Evolutionary conservation across 2,888 invertebrate genomes (phyloP), one percentile per base, ranked within the genome.

Genomic region (Dinocampus coccinellae): DNA sequence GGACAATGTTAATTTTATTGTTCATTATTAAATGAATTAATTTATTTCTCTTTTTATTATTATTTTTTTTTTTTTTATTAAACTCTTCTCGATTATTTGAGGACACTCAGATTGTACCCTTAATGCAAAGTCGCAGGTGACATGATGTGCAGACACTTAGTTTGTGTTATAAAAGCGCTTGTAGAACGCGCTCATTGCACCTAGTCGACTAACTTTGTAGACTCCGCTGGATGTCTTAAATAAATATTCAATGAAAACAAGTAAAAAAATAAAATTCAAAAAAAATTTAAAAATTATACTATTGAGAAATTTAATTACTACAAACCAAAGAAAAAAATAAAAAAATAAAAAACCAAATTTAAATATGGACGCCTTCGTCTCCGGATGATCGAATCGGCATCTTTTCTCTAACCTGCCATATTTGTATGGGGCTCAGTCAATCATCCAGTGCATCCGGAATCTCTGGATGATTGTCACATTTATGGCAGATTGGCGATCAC

Each of bases 361-460:
- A 69, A 62, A 70, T 60, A 69, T 53, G 81, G 85, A 87, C 84
- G 79, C 85, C 82, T 68, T 82, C 85, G 81, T 83, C 75, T 55
- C 84, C 85, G 86, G 86, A 86, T 86, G 74, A 78, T 82, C 81
- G 85, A 82, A 70, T 76, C 16, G 77, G 86, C 79, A 80, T 82
- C 79, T 73, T 71, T 60, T 74, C 80, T 83, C 82, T 83, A 90
- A 90, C 87, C 89, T 88, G 88, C 87, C 88, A 80, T 78, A 74
- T 83, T 85, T 88, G 87, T 87, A 87, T 85, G 89, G 90, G 91
- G 90, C 90, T 91, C 90, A 90, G 89, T 89, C 88, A 86, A 84
- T 89, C 87, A 87, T 86, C 88, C 85, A 85, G 80, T 79, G 85
- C 82, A 85, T 89, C 90, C 90, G 90, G 90, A 82, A 82, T 47